Base-by-base conservation (phyloP, 2,797 vertebrate species). In the Sebastiscus albofasciatus region DNA sequence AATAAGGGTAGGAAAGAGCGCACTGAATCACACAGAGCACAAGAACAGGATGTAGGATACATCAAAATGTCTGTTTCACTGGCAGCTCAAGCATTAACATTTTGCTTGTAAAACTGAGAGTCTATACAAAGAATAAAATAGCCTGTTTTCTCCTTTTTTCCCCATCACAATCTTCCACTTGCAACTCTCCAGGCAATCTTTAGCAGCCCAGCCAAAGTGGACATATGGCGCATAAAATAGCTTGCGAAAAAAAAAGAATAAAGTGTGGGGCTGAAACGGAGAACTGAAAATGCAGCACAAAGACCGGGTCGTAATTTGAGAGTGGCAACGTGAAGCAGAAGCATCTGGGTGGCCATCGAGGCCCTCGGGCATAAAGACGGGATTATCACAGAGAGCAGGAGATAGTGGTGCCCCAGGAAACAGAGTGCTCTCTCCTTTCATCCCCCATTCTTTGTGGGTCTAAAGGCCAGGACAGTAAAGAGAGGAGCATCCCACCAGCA, bases 341-440 rank as follows among this genome's bases (percentile, higher is more conserved):
- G 83, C 81, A 82, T 85, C 79, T 22, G 22, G 72, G 84, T 65
- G 79, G 83, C 83, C 87, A 68, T 80, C 79, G 3, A 68, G 80
- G 76, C 80, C 88, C 82, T 58, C 16, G 4, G 83, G 81, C 80
- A 73, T 75, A 79, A 84, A 88, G 87, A 82, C 72, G 16, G 87
- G 75, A 86, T 80, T 86, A 94, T 90, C 82, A 87, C 83, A 90
- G 84, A 69, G 89, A 91, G 88, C 67, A 75, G 83, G 75, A 86
- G 83, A 91, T 78, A 77, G 85, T 68, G 87, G 62, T 72, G 82
- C 87, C 90, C 84, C 67, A 18, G 83, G 88, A 92, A 84, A 86
- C 79, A 29, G 60, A 79, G 80, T 5, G 73, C 81, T 81, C 89
- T 68, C 77, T 74, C 81, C 81, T 93, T 90, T 92, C 81, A 91